Percentiles rank a stretch among this genome's conserved stretches.
Evolutionary conservation across 2,888 invertebrate genomes (phyloP).

Genomic region (Dolomedes plantarius): DNA sequence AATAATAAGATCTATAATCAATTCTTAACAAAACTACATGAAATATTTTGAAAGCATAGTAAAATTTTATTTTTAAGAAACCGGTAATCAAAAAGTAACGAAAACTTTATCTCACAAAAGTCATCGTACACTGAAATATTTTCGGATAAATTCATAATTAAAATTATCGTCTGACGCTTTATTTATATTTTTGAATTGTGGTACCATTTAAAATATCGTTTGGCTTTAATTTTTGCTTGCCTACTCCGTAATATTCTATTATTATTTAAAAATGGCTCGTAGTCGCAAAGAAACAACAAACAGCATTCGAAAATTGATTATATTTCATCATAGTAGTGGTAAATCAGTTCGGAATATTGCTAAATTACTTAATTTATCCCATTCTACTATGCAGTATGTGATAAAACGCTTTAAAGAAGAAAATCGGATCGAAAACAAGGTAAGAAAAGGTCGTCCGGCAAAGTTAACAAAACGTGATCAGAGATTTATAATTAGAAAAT

Average conservation of each 20-base stretch:
- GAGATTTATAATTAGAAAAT: neutral
- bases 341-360: neutral
- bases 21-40: too few relatives aligned
- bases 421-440: neutral
- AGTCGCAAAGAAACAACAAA: neutral
- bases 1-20: too few relatives aligned
- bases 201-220: neutral
- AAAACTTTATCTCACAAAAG: too few relatives aligned
- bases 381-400: neutral
- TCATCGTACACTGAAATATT: too few relatives aligned
- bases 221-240: neutral
- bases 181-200: too few relatives aligned
- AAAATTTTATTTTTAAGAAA: too few relatives aligned
- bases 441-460: neutral
- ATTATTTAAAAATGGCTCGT: neutral
- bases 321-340: neutral
- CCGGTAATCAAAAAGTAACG: too few relatives aligned
- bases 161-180: too few relatives aligned
- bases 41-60: too few relatives aligned
- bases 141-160: too few relatives aligned
- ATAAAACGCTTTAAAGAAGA: too few relatives aligned
- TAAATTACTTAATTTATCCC: neutral
- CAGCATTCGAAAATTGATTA: neutral
- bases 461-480: neutral
- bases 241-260: neutral